phyloP scores from a whole-genome alignment of 2,797 vertebrate species.

The Emys orbicularis region DNA sequence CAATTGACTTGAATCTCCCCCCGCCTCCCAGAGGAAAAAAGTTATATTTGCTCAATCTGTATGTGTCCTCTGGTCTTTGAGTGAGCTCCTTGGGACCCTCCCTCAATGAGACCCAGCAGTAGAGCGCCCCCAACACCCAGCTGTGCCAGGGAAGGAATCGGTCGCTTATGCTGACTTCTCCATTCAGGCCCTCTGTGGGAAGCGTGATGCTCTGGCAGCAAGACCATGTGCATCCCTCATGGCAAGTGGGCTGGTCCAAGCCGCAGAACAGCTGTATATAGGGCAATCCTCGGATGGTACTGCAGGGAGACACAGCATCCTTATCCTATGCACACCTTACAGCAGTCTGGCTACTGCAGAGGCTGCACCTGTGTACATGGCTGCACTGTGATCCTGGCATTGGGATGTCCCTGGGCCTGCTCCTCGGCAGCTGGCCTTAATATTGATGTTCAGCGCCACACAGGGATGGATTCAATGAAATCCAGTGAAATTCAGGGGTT shows the following conservation, averaged over 20 bases:
- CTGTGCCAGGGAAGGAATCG: neutral
- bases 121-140: neutral
- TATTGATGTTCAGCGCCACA: neutral
- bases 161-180: too few species aligned
- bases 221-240: neutral
- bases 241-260: too few species aligned
- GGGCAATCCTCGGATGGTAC: neutral
- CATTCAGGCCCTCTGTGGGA: too few species aligned
- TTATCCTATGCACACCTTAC: neutral
- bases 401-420: neutral
- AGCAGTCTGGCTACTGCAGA: neutral
- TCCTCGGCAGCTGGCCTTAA: neutral
- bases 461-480: neutral
- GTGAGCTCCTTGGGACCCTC: neutral
- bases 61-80: neutral
- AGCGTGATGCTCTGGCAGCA: too few species aligned
- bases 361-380: neutral
- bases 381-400: neutral
- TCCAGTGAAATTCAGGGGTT: neutral
- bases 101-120: neutral
- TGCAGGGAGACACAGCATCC: neutral
- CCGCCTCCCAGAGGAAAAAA: neutral
- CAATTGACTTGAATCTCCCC: neutral
- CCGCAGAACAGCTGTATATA: neutral
- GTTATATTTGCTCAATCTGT: neutral